phyloP scores from a whole-genome alignment of 2,797 vertebrate species.

The Cossypha heuglini region DNA sequence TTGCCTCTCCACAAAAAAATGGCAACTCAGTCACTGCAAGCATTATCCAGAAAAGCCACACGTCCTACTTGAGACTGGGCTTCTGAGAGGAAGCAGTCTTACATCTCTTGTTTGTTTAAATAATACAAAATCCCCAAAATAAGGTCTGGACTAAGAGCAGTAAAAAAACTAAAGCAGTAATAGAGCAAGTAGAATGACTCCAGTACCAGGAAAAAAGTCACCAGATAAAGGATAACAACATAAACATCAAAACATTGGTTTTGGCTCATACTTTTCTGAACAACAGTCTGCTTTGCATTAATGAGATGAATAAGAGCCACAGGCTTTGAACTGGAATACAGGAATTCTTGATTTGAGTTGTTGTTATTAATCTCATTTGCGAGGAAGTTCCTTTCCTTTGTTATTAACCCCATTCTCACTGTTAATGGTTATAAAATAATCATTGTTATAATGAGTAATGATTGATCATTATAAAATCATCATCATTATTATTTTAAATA shows the following conservation, averaged over 20 bases:
- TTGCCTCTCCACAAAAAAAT: background rate
- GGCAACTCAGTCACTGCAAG: background rate
- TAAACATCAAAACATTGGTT: background rate
- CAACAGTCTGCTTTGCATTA: background rate
- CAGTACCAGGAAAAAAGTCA: background rate
- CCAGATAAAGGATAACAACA: background rate
- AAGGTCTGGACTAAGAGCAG: background rate
- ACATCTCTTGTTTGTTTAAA: background rate
- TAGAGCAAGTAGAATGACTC: background rate
- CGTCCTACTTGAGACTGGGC: background rate
- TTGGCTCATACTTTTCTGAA: background rate
- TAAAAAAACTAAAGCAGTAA: background rate
- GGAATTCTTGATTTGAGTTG: background rate
- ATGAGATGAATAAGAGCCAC: background rate
- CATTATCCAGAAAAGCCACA: fast-evolving
- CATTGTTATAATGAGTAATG: background rate
- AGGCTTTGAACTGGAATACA: background rate
- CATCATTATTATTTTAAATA: too few species aligned
- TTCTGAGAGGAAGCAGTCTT: background rate
- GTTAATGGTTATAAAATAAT: background rate
- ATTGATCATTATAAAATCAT: background rate
- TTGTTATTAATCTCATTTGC: background rate
- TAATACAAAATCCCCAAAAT: background rate
- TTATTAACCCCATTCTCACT: background rate
- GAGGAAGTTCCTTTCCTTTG: background rate